Evolutionary conservation across 2,797 vertebrate genomes (phyloP), one percentile per base, ranked within the genome.

Genomic region (Manis pentadactyla): DNA sequence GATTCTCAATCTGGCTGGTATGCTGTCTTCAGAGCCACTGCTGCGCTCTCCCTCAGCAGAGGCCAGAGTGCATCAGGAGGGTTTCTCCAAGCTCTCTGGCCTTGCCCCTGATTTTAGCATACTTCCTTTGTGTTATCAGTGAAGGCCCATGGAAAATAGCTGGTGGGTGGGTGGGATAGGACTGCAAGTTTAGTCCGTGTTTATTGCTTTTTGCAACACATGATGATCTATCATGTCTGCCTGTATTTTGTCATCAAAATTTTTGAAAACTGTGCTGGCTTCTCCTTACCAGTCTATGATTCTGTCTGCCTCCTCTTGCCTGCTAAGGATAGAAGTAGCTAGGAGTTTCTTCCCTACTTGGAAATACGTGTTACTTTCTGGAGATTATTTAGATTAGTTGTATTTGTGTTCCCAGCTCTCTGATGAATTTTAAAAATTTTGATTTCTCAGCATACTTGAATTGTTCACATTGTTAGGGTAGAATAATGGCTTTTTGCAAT

Each of bases 341-440:
- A 75, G 57, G 34, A 3, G 11, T 79, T 79, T 34, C 66, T 90
- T 64, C n/a, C 75, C 23, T 73, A n/a, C 14, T 57, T 82, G 13
- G 14, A 88, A 94, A 51, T 57, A 57, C 51, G 85, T 64, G 15
- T n/a, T 17, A 87, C 17, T 69, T 87, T 57, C 12, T 66, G 27
- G 46, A 79, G 13, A 86, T 87, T 79, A 79, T 74, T 53, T 46
- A 95, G 6, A 73, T 94, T 82, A 53, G 21, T 64, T 92, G 79
- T 49, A 78, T 39, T 94, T 85, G 11, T 82, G 9, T 81, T 59
- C 10, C 84, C 2, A 66, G 57, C 21, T 94, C 12, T 66, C 27
- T 88, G 13, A 75, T 53, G 31, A 90, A 82, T 82, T 90, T 69
- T 61, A n/a, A 69, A 73, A 59, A 1, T 71, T 74, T 83, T 53